phyloP scores from a whole-genome alignment of 1,140 invertebrate genomes.

The Musca vetustissima region DNA sequence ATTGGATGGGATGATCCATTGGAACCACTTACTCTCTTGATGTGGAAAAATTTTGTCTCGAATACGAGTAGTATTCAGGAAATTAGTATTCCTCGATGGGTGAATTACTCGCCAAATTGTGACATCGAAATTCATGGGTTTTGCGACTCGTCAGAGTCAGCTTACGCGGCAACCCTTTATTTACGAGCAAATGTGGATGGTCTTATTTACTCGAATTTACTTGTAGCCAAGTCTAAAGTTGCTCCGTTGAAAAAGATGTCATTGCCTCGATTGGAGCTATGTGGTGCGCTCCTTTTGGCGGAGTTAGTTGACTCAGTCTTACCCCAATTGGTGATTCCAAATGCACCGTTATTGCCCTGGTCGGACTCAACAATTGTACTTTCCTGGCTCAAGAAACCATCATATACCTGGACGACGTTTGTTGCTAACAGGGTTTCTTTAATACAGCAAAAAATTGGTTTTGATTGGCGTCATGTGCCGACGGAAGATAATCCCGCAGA shows the following conservation, averaged over 20 bases:
- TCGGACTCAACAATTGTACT: slow-evolving; percentile 55
- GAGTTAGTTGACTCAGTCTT: background rate
- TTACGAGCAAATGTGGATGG: background rate
- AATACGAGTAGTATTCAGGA: background rate
- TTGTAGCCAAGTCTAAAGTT: background rate
- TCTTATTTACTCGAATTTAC: background rate
- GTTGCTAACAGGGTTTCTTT: slow-evolving; percentile 52
- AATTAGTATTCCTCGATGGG: background rate
- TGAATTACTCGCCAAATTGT: background rate
- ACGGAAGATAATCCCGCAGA: slow-evolving; percentile 56
- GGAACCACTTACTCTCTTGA: too few relatives aligned
- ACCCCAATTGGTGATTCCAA: background rate
- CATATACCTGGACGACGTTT: slow-evolving; percentile 46
- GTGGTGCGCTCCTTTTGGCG: background rate
- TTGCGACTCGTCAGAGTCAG: background rate
- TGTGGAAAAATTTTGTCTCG: background rate
- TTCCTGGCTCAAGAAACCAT: slow-evolving; percentile 46
- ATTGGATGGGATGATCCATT: too few relatives aligned
- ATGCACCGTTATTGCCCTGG: slow-evolving; percentile 32
- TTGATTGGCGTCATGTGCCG: slow-evolving; percentile 53
- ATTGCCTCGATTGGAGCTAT: background rate
- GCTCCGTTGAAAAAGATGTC: background rate
- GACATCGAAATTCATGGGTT: background rate
- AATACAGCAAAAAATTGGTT: slow-evolving; percentile 40
- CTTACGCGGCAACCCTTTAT: background rate